A percentile compares a stretch with the other conserved stretches of the same genome.
Evolutionary conservation across 2,113 vertebrate species (phyloP).

Genomic region (Peromyscus polionotus): DNA sequence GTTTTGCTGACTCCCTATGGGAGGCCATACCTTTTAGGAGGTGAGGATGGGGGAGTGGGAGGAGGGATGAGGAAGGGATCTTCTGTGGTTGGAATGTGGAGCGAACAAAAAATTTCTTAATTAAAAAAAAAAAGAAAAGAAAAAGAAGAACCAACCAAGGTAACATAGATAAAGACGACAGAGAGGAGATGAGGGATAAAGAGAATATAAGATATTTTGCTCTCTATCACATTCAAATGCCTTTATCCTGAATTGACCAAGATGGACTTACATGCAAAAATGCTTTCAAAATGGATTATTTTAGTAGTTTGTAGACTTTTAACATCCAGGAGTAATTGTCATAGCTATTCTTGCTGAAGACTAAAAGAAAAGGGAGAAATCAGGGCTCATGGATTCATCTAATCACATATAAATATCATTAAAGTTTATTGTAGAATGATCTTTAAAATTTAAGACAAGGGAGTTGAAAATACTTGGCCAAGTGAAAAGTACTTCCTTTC

Average conservation of each 20-base stretch:
- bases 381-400: background rate
- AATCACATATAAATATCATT: conserved; percentile 8
- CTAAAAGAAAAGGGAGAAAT: conserved; percentile 41
- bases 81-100: too few relatives aligned
- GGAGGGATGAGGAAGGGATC: too few relatives aligned
- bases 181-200: background rate
- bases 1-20: too few relatives aligned
- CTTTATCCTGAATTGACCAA: background rate
- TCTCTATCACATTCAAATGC: background rate
- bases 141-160: background rate
- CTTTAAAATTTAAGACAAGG: conserved; percentile 31
- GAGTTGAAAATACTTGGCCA: conserved; percentile 31
- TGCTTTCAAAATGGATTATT: conserved; percentile 19
- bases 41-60: too few relatives aligned
- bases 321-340: conserved; percentile 41
- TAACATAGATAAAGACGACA: background rate
- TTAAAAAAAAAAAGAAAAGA: too few relatives aligned
- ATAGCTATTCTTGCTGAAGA: conserved; percentile 12
- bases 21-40: too few relatives aligned
- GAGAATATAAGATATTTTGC: conserved; percentile 10
- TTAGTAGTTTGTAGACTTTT: background rate
- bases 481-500: conserved; percentile 10
- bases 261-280: background rate
- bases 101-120: too few relatives aligned
- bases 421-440: conserved; percentile 39